Conservation (phyloP, 2,113 vertebrate genomes). For the Gadus macrocephalus region DNA sequence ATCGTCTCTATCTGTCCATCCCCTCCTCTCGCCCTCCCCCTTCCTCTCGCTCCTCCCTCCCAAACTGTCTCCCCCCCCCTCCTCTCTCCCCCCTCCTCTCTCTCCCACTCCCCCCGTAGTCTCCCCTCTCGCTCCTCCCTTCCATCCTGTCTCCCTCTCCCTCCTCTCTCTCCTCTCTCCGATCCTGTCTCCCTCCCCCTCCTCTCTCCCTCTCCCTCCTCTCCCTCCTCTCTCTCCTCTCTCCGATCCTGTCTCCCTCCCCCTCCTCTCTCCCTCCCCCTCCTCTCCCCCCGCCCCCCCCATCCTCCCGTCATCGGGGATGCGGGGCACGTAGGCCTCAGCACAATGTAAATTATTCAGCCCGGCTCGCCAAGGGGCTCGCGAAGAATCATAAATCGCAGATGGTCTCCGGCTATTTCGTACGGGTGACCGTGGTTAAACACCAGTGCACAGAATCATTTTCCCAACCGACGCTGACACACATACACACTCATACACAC, state of each 20-base stretch:
- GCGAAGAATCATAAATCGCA: constrained; percentile 75
- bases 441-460: constrained; percentile 69
- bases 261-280: neutral
- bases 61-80: neutral
- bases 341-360: constrained; percentile 83
- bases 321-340: constrained; percentile 73
- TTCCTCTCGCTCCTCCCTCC: neutral
- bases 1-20: too few species aligned
- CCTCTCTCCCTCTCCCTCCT: neutral
- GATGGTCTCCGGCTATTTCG: constrained; percentile 71
- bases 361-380: constrained; percentile 70
- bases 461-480: constrained; percentile 50
- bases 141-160: neutral
- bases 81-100: neutral
- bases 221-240: neutral
- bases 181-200: constrained; percentile 28
- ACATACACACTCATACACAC: too few species aligned
- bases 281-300: neutral
- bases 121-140: neutral
- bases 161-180: constrained; percentile 43
- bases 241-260: neutral
- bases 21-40: neutral
- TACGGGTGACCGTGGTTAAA: constrained; percentile 75
- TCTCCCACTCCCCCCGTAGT: neutral
- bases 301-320: constrained; percentile 69